These are phyloP conservation scores for Aegypius monachus DNA, from an alignment of 2,113 vertebrate genomes.

Conservation along the genomic window DNA sequence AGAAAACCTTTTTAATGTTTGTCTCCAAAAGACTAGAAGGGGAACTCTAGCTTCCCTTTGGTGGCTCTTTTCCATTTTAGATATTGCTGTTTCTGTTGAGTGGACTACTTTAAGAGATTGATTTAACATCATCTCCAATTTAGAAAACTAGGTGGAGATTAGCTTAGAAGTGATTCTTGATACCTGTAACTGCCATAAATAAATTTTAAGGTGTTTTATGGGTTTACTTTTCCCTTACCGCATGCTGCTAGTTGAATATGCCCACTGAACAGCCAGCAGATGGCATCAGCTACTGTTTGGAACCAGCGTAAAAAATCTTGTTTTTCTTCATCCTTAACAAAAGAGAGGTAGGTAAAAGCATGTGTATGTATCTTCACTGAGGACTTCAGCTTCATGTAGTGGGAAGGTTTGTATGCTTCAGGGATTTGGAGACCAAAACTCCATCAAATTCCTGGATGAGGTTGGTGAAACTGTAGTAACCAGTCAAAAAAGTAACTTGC, in stretches of 20 bases:
- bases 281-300: constrained; percentile 80
- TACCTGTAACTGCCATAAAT: neutral
- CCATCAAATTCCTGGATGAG: neutral
- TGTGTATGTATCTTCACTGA: neutral
- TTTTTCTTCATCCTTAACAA: constrained; percentile 77
- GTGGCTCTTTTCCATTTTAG: neutral
- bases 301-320: constrained; percentile 75
- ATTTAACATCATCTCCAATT: neutral
- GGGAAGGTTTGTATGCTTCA: neutral
- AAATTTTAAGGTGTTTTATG: neutral
- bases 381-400: neutral
- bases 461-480: neutral
- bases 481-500: neutral
- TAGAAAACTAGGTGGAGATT: neutral
- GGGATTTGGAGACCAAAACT: neutral
- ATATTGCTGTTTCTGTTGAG: neutral
- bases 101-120: neutral
- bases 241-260: constrained; percentile 75
- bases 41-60: neutral
- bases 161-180: neutral
- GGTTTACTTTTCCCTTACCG: constrained; percentile 73
- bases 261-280: constrained; percentile 79
- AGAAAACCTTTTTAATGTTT: neutral
- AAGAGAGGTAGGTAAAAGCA: neutral
- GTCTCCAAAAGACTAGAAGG: neutral